Evolutionary conservation across 2,888 invertebrate genomes (phyloP).

Genomic region (Anorthoa munda): DNA sequence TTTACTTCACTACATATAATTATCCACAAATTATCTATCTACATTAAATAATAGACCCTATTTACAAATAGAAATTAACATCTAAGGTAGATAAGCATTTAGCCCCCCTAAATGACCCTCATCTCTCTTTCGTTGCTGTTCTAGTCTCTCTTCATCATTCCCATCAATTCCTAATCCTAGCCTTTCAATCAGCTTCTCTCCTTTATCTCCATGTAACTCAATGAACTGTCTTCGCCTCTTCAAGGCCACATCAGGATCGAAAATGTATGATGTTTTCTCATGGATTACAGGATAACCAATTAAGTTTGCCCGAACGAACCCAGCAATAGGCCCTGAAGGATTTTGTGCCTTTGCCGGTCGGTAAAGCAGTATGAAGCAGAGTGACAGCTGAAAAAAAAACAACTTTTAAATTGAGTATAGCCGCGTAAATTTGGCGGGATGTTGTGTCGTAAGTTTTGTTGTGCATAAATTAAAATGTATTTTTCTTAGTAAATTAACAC

Average conservation of each 20-base stretch:
- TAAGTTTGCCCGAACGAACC: conserved; percentile 88
- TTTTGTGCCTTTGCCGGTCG: conserved; percentile 69
- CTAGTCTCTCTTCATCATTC: conserved; percentile 89
- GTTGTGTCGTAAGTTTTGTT: neutral
- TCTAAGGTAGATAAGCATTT: conserved; percentile 80
- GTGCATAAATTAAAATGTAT: conserved; percentile 12
- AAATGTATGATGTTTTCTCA: conserved; percentile 90
- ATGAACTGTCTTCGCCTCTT: conserved; percentile 92
- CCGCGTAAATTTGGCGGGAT: conserved; percentile 27
- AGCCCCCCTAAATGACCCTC: conserved; percentile 90
- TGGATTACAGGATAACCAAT: conserved; percentile 92
- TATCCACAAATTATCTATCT: neutral
- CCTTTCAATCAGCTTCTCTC: conserved; percentile 92
- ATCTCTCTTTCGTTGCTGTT: conserved; percentile 89
- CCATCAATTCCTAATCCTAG: conserved; percentile 93
- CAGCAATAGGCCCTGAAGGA: conserved; percentile 77
- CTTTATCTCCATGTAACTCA: conserved; percentile 92
- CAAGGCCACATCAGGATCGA: conserved; percentile 92
- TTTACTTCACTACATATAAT: conserved; percentile 1
- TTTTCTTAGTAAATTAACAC: neutral
- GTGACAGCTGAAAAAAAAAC: conserved; percentile 77
- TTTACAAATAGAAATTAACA: conserved; percentile 21
- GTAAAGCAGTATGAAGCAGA: conserved; percentile 74
- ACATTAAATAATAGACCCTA: conserved; percentile 31
- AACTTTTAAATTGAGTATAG: conserved; percentile 36